Conservation (phyloP, 2,888 invertebrate species). For the Coremacera marginata region DNA sequence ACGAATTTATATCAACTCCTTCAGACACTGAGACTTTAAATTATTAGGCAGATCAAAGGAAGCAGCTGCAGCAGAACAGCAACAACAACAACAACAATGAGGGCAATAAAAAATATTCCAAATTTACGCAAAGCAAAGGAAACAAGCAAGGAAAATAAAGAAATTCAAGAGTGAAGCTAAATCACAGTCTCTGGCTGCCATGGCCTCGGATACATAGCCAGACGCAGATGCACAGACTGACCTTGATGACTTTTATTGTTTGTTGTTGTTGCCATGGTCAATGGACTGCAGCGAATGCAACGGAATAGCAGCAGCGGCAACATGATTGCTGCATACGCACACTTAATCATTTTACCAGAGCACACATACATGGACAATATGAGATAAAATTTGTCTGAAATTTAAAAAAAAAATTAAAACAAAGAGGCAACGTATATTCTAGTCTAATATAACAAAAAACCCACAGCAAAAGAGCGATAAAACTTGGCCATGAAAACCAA, state of each 20-base stretch:
- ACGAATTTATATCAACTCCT: neutral
- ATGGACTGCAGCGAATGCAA: slow-evolving; percentile 1
- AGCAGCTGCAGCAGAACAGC: neutral
- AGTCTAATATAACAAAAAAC: neutral
- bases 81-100: neutral
- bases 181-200: neutral
- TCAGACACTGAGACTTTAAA: neutral
- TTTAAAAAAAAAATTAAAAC: neutral
- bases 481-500: neutral
- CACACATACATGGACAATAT: neutral
- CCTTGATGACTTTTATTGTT: slow-evolving; percentile 6
- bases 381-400: neutral
- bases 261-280: slow-evolving; percentile 2
- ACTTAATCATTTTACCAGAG: neutral
- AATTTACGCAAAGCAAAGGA: neutral
- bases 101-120: too few relatives aligned
- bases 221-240: slow-evolving; percentile 2
- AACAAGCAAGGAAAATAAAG: neutral
- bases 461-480: neutral
- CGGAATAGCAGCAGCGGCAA: neutral
- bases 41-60: neutral
- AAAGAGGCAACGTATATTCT: neutral
- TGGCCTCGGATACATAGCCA: neutral
- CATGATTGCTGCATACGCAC: neutral
- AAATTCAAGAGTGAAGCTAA: neutral